Evolutionary conservation across 2,888 invertebrate species (phyloP), one percentile per base, ranked within the genome.

Genomic region (Molorchus minor): DNA sequence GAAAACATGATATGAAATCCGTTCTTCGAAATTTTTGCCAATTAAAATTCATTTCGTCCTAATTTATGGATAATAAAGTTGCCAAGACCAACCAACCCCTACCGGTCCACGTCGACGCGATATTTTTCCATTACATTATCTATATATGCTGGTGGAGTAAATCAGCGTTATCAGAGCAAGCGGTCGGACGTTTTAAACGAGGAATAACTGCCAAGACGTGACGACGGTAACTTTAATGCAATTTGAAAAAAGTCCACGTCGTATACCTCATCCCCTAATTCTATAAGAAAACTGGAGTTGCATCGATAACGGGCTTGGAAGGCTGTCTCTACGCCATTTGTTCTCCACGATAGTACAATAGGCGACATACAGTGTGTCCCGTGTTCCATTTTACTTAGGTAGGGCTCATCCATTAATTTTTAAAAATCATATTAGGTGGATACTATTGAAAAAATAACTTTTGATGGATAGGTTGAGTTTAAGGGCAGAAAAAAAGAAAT

Each of bases 91-190:
- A 13, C 36, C 64, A 59, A 63, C 20, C 25, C 5, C 4, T 5
- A 47, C 62, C n/a, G n/a, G 63, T 71, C 71, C 80, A 80, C 79
- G 80, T 77, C 60, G 63, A 62, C 54, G 69, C 75, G 70, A 79
- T 80, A 79, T 78, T 78, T 80, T 79, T 79, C 79, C 79, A 80
- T 80, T 79, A 80, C 78, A 79, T 79, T 80, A 79, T 80, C 79
- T 79, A 79, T 79, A 79, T 78, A 77, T 79, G 75, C 74, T 74
- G 65, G 70, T 58, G 75, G 75, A 79, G 79, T 80, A 79, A 80
- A 79, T 80, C 80, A 79, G 75, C 75, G 79, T 80, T 80, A 80
- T 79, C 80, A 76, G 70, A 71, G 68, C 70, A 59, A 67, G 65
- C 67, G 55, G 62, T 55, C 65, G 65, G 60, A 62, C 62, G 61